Evolutionary conservation across 2,888 invertebrate species (phyloP), one percentile per base, ranked within the genome.

Genomic region (Thera obeliscata): DNA sequence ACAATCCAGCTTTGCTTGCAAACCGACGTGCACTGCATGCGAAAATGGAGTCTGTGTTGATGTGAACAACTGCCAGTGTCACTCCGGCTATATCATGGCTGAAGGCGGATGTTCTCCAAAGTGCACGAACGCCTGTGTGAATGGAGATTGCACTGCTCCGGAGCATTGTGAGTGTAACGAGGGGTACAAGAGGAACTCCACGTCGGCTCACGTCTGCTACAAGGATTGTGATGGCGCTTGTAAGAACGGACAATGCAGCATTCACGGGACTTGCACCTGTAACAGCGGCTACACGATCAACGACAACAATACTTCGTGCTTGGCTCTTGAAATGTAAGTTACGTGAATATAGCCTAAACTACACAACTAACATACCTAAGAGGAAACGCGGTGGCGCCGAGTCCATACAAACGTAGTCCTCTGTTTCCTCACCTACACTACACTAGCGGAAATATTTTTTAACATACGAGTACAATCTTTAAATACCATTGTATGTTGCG

Each of bases 201-300:
- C 70, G 1, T 46, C 74, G 2, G 69, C 76, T 0, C 75, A 72
- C 1, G 59, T 74, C 3, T 89, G 89, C 69, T 72, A 71, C 48
- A 85, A 83, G 36, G 77, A 79, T 11, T 89, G 88, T 52, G 58
- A 67, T 1, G 67, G 69, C 0, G 64, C 73, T 3, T 89, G 89
- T 67, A 63, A 70, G 2, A 74, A 82, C 65, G 89, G 88, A 1
- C 58, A 50, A 7, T 88, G 87, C 66, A 74, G 75, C 52, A 56
- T 74, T 2, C 56, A 82, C 2, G 87, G 86, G 7, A 66, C 64
- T 22, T 89, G 89, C 54, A 57, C 62, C 6, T 89, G 89, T 67
- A 60, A 76, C 6, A 1, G 48, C 1, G 84, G 83, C 2, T 84
- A 74, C 48, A 74, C 76, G 52, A 69, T 79, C 50, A 43, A 49